Base-by-base conservation (phyloP, 2,888 invertebrate species). In the Gisinianus flammeolus region DNA sequence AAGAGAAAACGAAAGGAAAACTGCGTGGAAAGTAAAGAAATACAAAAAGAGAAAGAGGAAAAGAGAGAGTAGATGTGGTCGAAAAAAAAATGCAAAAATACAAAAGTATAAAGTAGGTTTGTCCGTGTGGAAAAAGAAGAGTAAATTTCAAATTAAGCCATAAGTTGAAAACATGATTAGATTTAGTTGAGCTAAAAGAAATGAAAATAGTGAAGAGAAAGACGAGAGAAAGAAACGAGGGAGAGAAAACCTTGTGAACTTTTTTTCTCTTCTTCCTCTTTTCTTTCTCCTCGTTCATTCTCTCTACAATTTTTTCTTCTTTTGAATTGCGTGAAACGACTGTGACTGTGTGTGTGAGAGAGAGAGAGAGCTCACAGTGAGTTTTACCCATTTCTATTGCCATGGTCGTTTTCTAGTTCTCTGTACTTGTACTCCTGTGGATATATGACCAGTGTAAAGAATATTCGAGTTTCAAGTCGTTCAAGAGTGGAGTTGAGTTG, bases 101-200 rank as follows among this genome's bases (percentile, higher is more conserved):
- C 31, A 54, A 56, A 71, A 71, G 54, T 71, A 71, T 54, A 44
- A 30, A 30, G 28, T 54, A 70, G 52, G 54, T 44, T 70, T n/a
- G n/a, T n/a, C n/a, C n/a, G n/a, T 22, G 68, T 6, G 33, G 30
- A 67, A 67, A n/a, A 67, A 30, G 28, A 67, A 56, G 54, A 56
- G 71, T 71, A 71, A 71, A 71, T 30, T 71, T 56, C 56, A 56
- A 71, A 71, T 71, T 71, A 71, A 71, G 54, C 56, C 56, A 54
- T 54, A 70, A 70, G 54, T 44, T 70, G 70, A 35, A 70, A 44
- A 70, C 54, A 71, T 71, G 71, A 71, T 71, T 71, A 71, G 54
- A 71, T 71, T 71, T 71, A 71, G 71, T 56, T 22, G 28, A 3
- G 54, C 19, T 54, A 71, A 28, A 71, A 71, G 56, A 71, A 54